These are phyloP conservation scores for Hyphantria cunea DNA, from an alignment of 1,140 invertebrate genomes.

Conservation along the genomic window DNA sequence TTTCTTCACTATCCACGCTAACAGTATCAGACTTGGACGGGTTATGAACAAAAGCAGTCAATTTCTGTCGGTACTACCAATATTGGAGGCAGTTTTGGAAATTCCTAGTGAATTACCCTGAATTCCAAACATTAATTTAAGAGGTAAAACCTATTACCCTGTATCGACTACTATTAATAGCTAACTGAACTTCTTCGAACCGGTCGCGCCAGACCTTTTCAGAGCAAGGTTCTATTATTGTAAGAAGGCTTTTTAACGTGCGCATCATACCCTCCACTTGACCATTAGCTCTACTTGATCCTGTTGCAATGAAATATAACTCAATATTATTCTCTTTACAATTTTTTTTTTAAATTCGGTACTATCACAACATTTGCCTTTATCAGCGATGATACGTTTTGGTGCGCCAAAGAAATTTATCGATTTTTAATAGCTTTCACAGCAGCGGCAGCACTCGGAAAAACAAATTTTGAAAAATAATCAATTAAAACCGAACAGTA, in stretches of 20 bases:
- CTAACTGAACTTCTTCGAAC: background rate
- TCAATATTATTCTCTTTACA: slow-evolving; percentile 30
- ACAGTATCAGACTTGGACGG: background rate
- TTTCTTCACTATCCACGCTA: slow-evolving; percentile 1
- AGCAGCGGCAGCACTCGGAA: background rate
- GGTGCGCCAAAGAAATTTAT: slow-evolving; percentile 3
- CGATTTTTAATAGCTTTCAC: background rate
- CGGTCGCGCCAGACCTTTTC: background rate
- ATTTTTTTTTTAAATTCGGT: slow-evolving; percentile 4
- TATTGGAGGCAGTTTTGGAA: too few species aligned
- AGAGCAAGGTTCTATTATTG: background rate
- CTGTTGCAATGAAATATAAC: too few species aligned
- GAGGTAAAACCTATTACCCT: slow-evolving; percentile 13
- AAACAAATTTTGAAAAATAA: slow-evolving; percentile 3
- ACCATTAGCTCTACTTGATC: slow-evolving; percentile 32
- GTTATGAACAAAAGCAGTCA: background rate
- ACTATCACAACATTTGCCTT: background rate
- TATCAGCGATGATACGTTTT: background rate
- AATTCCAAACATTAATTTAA: slow-evolving; percentile 13
- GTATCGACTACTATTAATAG: slow-evolving; percentile 6
- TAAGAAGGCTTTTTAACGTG: slow-evolving; percentile 22
- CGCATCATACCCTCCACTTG: slow-evolving; percentile 32
- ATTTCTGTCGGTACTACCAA: too few species aligned
- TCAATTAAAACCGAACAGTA: too few species aligned
- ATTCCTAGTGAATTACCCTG: background rate